Evolutionary conservation across 1,140 invertebrate genomes (phyloP), one percentile per base, ranked within the genome.

Genomic region (Ridgeia piscesae): DNA sequence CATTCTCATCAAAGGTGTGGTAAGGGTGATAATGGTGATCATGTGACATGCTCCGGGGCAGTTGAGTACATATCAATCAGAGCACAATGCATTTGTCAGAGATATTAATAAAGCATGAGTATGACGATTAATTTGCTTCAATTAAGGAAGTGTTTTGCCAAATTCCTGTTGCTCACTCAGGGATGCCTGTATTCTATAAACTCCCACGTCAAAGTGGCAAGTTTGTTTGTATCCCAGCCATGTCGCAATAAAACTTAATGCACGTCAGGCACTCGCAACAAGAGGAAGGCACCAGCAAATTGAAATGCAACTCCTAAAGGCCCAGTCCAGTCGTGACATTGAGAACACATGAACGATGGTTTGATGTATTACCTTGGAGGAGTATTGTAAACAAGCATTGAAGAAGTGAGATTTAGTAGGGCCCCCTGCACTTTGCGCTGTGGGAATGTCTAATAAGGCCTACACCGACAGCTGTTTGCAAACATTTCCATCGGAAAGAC

Each of bases 81-180:
- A 31, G 17, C 58, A 77, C 58, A 77, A 77, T 77, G 27, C 58
- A 77, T 77, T 77, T 77, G 58, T 77, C 58, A 77, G 27, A 77
- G 58, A 77, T 77, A 77, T 77, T 77, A 21, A 77, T 77, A 77
- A 77, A 77, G 58, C 58, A 77, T 77, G 58, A 77, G 58, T 77
- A 77, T 21, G 58, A 77, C 27, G 42, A 42, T 42, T 42, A 77
- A 31, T 77, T 21, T 77, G 58, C 58, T 77, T 77, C 58, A 77
- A 77, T 77, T 21, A 77, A 77, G 58, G 58, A 77, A 77, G 58
- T 77, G 58, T 77, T n/a, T 9, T 4, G 17, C 14, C 58, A 77
- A 21, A 21, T 27, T 77, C 17, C 14, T 77, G 58, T 77, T 77
- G 4, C 42, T 77, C 58, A 14, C 27, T 77, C n/a, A n/a, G n/a